phyloP scores from a whole-genome alignment of 2,113 vertebrate genomes.

The Chrysemys picta region DNA sequence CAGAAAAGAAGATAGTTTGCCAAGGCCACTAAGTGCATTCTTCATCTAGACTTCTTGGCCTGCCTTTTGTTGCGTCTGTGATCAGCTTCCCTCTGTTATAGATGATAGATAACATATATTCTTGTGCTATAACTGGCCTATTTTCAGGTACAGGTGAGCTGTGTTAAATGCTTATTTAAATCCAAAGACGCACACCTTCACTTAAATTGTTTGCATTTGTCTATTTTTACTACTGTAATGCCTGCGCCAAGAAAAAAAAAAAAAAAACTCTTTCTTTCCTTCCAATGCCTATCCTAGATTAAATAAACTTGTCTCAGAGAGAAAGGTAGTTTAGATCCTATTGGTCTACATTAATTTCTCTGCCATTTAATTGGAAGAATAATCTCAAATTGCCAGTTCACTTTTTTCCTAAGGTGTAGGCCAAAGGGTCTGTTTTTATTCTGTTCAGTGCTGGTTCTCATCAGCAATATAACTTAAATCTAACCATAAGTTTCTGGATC shows the following conservation, averaged over 20 bases:
- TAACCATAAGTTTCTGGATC: background rate
- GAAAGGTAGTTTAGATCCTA: background rate
- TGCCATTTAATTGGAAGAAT: background rate
- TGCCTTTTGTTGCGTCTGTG: background rate
- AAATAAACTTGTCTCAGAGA: background rate
- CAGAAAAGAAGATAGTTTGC: background rate
- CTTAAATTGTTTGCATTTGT: background rate
- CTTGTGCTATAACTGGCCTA: background rate
- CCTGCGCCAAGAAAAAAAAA: background rate
- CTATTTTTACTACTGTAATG: background rate
- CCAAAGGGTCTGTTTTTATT: background rate
- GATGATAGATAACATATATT: background rate
- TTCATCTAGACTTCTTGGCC: background rate
- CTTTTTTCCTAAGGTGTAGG: background rate
- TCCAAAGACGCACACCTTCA: background rate
- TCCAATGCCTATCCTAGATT: background rate
- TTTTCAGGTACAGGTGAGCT: background rate
- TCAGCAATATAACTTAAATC: background rate
- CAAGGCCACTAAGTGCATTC: background rate
- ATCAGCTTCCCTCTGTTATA: background rate
- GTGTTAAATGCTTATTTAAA: background rate
- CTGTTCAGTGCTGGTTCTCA: background rate
- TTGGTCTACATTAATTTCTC: background rate
- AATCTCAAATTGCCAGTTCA: background rate
- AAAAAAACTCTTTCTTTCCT: background rate